Base-by-base conservation (phyloP, 2,888 invertebrate species). In the Rhorus exstirpatorius region DNA sequence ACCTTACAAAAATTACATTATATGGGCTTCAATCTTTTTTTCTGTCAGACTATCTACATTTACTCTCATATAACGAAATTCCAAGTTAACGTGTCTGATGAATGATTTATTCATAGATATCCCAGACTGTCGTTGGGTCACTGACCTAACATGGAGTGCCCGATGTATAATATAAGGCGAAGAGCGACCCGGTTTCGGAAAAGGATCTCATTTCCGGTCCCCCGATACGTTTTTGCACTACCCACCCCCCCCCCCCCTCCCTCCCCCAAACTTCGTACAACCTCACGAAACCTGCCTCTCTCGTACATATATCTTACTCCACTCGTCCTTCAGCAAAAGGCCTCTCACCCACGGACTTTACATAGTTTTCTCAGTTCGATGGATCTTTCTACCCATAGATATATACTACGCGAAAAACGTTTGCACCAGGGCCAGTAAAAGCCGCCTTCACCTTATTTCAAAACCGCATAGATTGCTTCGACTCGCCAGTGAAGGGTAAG, bases 131-230 rank as follows among this genome's bases (percentile, higher is more conserved):
- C 6, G 31, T 31, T 31, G 6, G 6, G 2, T 31, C 38, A 35
- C 26, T 24, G 35, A 6, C 1, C 38, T 14, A 12, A 38, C 44
- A 60, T 44, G 31, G 31, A 58, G 12, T 14, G 49, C 17, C 10
- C n/a, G 67, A 51, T 35, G 24, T 51, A 44, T 51, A 67, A 58
- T 55, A 44, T 12, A 44, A 60, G 61, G 46, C 31, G 21, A 24
- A 65, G 67, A 53, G 31, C 79, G 76, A 60, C 76, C 74, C 75
- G 80, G 80, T 86, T 85, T 85, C 83, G 74, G 83, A n/a, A n/a
- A 82, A 83, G 83, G 82, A 84, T 86, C 81, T 84, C 84, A 85
- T 87, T 86, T 84, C 86, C 83, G 83, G 81, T 81, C 70, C 46
- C 80, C 82, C 41, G 24, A 63, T n/a, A 83, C 82, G 72, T 82